phyloP scores from a whole-genome alignment of 2,888 invertebrate genomes.

The Drosophila fulvimacula region DNA sequence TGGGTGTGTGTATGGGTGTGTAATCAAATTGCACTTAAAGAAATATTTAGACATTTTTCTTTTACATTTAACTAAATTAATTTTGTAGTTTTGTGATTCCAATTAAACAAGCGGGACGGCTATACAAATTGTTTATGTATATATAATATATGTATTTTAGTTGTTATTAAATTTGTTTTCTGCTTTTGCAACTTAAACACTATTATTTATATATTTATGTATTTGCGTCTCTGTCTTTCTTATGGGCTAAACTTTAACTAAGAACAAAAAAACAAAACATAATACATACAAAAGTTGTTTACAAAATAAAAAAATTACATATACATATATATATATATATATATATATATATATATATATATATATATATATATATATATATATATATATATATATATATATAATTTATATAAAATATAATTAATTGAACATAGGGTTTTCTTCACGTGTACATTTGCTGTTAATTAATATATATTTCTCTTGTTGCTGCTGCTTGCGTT shows the following conservation, averaged over 20 bases:
- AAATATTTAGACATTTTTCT: slow-evolving; percentile 7
- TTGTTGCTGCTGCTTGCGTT: not conserved
- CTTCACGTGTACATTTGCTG: not conserved
- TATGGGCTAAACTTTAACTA: slow-evolving; percentile 39
- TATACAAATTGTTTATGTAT: slow-evolving; percentile 41
- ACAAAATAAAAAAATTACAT: slow-evolving; percentile 21
- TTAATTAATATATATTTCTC: slow-evolving; percentile 2
- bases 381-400: slow-evolving; percentile 18
- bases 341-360: slow-evolving; percentile 8
- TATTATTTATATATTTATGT: slow-evolving; percentile 30
- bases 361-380: slow-evolving; percentile 10
- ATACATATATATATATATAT: slow-evolving; percentile 16
- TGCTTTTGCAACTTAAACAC: slow-evolving; percentile 46
- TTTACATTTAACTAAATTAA: slow-evolving; percentile 41
- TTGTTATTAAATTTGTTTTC: slow-evolving; percentile 29
- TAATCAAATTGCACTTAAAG: slow-evolving; percentile 54
- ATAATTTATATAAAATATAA: not conserved
- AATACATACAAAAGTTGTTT: slow-evolving; percentile 25
- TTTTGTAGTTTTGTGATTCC: slow-evolving; percentile 19
- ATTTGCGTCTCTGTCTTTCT: slow-evolving; percentile 13
- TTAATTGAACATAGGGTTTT: slow-evolving; percentile 33
- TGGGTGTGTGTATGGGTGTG: slow-evolving; percentile 28
- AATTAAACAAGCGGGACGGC: slow-evolving; percentile 39
- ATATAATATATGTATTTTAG: slow-evolving; percentile 22
- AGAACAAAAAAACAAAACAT: slow-evolving; percentile 52